A percentile compares a stretch with the other conserved stretches of the same genome.
Conservation (phyloP, 2,113 vertebrate genomes). For the Melanostigma gelatinosum region DNA sequence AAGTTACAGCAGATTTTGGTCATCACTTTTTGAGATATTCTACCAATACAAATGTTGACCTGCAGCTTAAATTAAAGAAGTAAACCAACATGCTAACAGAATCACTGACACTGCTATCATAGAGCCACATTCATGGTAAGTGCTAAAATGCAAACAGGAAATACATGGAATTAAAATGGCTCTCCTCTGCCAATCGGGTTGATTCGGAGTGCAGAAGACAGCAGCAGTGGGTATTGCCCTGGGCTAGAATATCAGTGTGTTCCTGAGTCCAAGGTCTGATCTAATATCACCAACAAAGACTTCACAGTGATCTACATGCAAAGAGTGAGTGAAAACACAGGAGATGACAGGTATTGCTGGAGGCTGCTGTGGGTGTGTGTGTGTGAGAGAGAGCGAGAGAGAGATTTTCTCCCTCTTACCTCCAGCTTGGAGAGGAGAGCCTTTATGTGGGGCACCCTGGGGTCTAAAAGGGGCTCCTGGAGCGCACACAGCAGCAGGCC, state of each 20-base stretch:
- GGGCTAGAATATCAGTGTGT: constrained; percentile 37
- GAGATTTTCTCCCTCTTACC: constrained; percentile 55
- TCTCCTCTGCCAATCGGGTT: constrained; percentile 2
- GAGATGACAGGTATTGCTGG: constrained; percentile 40
- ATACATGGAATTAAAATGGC: not conserved
- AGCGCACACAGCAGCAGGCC: constrained; percentile 78
- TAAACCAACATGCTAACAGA: not conserved
- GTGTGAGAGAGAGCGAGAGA: not conserved
- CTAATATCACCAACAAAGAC: constrained; percentile 33
- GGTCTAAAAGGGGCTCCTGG: constrained; percentile 74
- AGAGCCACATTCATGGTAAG: not conserved
- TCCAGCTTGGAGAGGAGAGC: constrained; percentile 73
- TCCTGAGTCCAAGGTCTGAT: constrained; percentile 28
- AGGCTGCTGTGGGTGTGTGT: constrained; percentile 26
- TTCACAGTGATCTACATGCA: constrained; percentile 51
- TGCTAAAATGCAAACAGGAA: not conserved
- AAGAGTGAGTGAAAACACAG: constrained; percentile 32
- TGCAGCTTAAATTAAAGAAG: not conserved
- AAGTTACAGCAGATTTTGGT: not conserved
- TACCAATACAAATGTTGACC: not conserved
- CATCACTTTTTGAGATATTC: not conserved
- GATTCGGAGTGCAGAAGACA: constrained; percentile 29
- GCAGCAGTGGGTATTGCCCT: constrained; percentile 34
- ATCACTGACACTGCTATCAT: not conserved
- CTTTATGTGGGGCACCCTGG: constrained; percentile 62